Base-by-base conservation (phyloP, 2,888 invertebrate species). In the Allacma fusca region DNA sequence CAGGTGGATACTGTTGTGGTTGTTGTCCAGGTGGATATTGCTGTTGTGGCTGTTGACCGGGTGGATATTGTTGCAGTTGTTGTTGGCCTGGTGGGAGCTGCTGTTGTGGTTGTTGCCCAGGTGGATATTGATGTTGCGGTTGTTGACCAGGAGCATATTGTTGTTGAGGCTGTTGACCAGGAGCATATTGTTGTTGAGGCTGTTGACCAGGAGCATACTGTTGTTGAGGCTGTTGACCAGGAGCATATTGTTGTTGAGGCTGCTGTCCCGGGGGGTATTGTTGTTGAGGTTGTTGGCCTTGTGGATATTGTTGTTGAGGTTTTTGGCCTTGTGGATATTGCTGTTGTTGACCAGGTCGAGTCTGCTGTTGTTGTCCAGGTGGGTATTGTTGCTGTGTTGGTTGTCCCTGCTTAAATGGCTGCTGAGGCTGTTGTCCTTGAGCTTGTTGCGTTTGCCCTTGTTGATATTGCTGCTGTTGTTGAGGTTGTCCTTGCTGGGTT, bases 21-120 rank as follows among this genome's bases (percentile, higher is more conserved):
- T 26, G 64, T 70, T 69, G 76, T 29, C 29, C 28, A 59, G 59
- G 70, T 16, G 19, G n/a, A 50, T 19, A 34, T 70, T 69, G 50
- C 57, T 72, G 72, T 50, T n/a, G 19, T 26, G 24, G 16, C 7
- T 26, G 64, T 64, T 74, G 74, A 21, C n/a, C 28, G 59, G 59
- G 70, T 64, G 40, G 65, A 12, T 29, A 29, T 44, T 28, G 59
- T 70, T 44, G 67, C 1, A 34, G 21, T 13, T 29, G 28, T 26
- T 26, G 76, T 24, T 57, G 13, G 4, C 67, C 65, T 40, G 34
- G 67, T 28, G 67, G 64, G 9, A 43, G 2, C 24, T 29, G 67
- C 44, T 43, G 26, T 5, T 1, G 5, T 21, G 26, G 67, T 67
- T 28, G 75, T n/a, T 16, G 28, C 13, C 62, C 59, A 5, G 44